A percentile compares a stretch with the other conserved stretches of the same genome.
phyloP scores from a whole-genome alignment of 2,113 vertebrate genomes.

The Micronycteris hirsuta region DNA sequence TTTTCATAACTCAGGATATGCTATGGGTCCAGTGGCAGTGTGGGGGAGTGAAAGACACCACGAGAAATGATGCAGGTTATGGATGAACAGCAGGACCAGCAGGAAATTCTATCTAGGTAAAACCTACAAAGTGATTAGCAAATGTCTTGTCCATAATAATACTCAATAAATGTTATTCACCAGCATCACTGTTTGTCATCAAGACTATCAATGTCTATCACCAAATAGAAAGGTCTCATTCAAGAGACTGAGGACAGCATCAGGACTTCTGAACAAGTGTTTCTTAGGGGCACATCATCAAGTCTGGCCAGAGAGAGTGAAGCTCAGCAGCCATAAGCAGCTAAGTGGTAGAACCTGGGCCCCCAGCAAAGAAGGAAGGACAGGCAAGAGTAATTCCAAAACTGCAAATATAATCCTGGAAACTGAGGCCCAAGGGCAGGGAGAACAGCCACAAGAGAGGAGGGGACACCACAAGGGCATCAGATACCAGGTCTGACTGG shows the following conservation, averaged over 20 bases:
- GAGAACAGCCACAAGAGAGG: background rate
- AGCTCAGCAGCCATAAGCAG: background rate
- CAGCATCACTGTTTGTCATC: background rate
- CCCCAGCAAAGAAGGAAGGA: background rate
- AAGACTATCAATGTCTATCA: background rate
- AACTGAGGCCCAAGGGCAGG: background rate
- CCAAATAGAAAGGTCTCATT: background rate
- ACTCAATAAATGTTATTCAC: background rate
- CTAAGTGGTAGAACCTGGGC: background rate
- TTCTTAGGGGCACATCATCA: background rate
- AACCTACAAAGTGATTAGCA: background rate
- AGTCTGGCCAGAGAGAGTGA: background rate
- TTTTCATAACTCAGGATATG: background rate
- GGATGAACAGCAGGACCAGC: background rate
- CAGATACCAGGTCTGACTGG: background rate
- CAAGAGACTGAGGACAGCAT: background rate
- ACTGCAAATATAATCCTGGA: background rate
- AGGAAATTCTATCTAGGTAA: background rate
- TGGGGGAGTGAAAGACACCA: background rate
- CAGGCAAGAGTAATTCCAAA: background rate
- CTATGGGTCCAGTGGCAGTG: background rate
- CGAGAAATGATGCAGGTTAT: background rate
- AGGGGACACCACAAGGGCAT: background rate
- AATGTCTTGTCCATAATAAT: background rate
- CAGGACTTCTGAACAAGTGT: background rate